Conservation (phyloP, 2,797 vertebrate genomes). For the Enteromius paludinosus region DNA sequence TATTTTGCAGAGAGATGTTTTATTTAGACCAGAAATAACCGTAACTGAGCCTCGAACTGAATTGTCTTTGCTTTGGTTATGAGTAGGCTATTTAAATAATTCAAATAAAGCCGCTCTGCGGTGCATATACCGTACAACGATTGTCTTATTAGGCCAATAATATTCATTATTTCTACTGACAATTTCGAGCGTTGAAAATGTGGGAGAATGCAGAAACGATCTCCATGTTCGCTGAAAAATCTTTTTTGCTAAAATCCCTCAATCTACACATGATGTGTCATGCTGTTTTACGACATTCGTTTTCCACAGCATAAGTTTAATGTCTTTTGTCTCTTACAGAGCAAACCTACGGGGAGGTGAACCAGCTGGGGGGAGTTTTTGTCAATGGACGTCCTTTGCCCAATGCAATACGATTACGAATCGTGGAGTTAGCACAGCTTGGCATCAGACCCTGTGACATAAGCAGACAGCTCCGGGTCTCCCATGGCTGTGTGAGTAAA, state of each 20-base stretch:
- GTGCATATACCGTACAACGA: neutral
- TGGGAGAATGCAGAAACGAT: neutral
- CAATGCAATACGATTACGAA: slow-evolving; percentile 92
- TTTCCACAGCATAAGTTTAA: slow-evolving; percentile 21
- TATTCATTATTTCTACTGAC: neutral
- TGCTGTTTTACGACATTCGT: slow-evolving; percentile 2
- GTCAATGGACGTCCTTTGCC: slow-evolving; percentile 96
- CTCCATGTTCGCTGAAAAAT: neutral
- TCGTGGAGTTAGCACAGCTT: slow-evolving; percentile 96
- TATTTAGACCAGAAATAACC: slow-evolving; percentile 66
- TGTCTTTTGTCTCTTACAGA: slow-evolving; percentile 73
- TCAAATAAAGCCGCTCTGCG: neutral
- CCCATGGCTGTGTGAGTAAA: slow-evolving; percentile 98
- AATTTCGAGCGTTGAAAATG: neutral
- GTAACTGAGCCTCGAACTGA: slow-evolving; percentile 39
- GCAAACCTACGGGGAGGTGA: slow-evolving; percentile 98
- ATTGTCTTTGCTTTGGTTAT: neutral
- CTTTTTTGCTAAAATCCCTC: neutral
- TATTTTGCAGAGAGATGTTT: slow-evolving; percentile 68
- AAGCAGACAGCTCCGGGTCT: slow-evolving; percentile 94
- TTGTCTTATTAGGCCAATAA: neutral
- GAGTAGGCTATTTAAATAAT: neutral
- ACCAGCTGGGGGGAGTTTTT: slow-evolving; percentile 96
- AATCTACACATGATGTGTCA: neutral
- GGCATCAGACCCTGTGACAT: slow-evolving; percentile 98